Base-by-base conservation (phyloP, 2,888 invertebrate species). In the Priocnemis perturbator region DNA sequence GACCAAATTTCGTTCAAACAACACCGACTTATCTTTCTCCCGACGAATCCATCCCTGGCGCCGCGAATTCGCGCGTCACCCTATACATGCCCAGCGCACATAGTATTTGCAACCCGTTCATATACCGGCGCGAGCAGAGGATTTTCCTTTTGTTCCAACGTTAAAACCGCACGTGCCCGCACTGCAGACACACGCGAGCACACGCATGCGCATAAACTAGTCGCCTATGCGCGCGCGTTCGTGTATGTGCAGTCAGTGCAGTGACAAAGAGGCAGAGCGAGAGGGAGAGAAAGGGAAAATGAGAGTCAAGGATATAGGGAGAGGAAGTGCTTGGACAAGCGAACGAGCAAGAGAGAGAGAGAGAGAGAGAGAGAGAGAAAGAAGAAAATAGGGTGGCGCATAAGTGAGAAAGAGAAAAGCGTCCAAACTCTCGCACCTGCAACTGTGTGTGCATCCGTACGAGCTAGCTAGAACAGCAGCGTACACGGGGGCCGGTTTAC, bases 131-230 rank as follows among this genome's bases (percentile, higher is more conserved):
- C 37, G 37, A 5, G 37, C 37, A 1, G 55, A 52, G 69, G 69
- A 56, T 70, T 67, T 72, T 69, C 45, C 72, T 73, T 73, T 76
- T 71, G 76, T 66, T 66, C 67, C 56, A 55, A 55, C 60, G 76
- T 73, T 77, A 67, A 78, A 78, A 69, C 67, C 73, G 65, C 78
- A 76, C 78, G 78, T 78, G 78, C 65, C 78, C 78, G 78, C 76
- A 78, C 74, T 78, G 78, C 78, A 76, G 78, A 72, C 67, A 37
- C 45, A 56, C 44, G 60, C 70, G 59, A 50, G 37, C 64, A 57
- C 62, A 71, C 72, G 74, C 74, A 70, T 67, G 76, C 74, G 71
- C 69, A 7, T 15, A 37, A 37, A 37, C 37, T 37, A 37, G 37
- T 37, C 37, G 30, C 48, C 45, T 30, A 30, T 37, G 59, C 61